Conservation (phyloP, 2,797 vertebrate species). For the Falco novaeseelandiae region DNA sequence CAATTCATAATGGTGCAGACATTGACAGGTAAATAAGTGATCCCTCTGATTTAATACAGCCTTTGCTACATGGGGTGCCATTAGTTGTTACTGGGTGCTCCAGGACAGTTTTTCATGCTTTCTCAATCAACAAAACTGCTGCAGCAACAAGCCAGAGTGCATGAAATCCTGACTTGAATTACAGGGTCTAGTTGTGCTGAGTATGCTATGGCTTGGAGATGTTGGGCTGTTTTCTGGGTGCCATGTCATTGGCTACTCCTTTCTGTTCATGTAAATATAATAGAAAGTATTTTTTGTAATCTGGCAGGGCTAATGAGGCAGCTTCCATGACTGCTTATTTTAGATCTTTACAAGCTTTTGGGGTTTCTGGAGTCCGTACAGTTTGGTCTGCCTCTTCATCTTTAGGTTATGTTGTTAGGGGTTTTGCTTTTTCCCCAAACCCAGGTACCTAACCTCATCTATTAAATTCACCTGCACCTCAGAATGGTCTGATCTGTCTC, state of each 20-base stretch:
- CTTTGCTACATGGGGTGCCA: not conserved
- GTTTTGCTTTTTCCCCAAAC: not conserved
- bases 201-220: not conserved
- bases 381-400: not conserved
- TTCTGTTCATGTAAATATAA: not conserved
- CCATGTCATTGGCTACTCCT: not conserved
- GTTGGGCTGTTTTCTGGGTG: not conserved
- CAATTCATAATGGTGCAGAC: not conserved
- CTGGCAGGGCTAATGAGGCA: not conserved
- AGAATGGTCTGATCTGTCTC: not conserved
- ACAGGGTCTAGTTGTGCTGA: not conserved
- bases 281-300: not conserved
- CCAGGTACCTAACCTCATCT: not conserved
- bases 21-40: not conserved
- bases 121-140: not conserved
- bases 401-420: not conserved
- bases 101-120: not conserved
- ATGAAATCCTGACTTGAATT: not conserved
- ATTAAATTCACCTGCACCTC: not conserved
- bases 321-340: not conserved
- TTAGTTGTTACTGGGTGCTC: not conserved
- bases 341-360: not conserved
- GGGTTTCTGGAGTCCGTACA: not conserved
- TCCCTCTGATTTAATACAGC: not conserved
- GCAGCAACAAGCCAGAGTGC: not conserved